phyloP scores from a whole-genome alignment of 2,113 vertebrate species.

The Bos indicus region DNA sequence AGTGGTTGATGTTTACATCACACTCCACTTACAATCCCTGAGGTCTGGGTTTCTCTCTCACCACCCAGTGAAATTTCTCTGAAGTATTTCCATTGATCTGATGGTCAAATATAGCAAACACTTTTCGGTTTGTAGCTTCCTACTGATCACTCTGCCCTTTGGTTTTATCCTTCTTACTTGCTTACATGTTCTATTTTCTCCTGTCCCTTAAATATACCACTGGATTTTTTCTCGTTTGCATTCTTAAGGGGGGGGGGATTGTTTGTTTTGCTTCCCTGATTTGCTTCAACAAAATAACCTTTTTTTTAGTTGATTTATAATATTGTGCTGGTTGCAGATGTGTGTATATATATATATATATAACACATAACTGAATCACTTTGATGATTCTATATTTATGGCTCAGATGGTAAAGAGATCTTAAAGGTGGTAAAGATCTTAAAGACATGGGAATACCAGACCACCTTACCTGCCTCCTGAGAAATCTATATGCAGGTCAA shows the following conservation, averaged over 20 bases:
- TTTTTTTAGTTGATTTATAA: not conserved
- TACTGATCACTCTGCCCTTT: not conserved
- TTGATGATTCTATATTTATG: not conserved
- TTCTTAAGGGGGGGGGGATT: not conserved
- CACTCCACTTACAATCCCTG: accelerated
- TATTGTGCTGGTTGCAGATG: not conserved
- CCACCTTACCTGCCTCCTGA: not conserved
- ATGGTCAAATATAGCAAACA: not conserved
- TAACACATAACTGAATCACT: not conserved
- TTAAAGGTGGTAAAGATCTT: not conserved
- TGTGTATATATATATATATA: not conserved
- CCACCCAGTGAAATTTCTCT: not conserved
- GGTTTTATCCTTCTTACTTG: not conserved
- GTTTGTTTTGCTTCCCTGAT: not conserved
- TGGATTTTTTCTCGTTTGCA: not conserved
- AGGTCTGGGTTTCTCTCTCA: not conserved
- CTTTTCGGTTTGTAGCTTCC: not conserved
- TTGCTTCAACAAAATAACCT: not conserved
- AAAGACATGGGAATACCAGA: not conserved
- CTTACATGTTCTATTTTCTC: not conserved
- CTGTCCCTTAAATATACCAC: not conserved
- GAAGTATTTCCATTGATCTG: not conserved
- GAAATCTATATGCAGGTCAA: not conserved
- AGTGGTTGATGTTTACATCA: too few species aligned
- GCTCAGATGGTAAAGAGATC: not conserved